phyloP scores from a whole-genome alignment of 2,797 vertebrate genomes.

The Coregonus suidteri region DNA sequence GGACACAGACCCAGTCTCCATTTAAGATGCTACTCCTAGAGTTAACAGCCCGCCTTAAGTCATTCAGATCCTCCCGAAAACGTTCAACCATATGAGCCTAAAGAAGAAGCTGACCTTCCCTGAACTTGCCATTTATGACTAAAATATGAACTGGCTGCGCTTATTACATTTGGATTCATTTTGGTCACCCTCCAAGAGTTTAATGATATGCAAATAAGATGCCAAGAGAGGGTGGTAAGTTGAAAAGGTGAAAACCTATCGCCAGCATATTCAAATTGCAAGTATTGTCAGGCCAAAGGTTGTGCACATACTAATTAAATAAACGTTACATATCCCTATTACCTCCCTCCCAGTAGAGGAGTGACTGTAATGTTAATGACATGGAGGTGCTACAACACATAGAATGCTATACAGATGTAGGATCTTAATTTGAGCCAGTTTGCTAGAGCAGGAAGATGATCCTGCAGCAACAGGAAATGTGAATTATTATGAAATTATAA shows the following conservation, averaged over 20 bases:
- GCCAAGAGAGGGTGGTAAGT: neutral
- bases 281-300: neutral
- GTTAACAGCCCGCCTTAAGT: neutral
- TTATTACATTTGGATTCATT: neutral
- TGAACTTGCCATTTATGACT: constrained; percentile 27
- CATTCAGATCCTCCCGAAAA: neutral
- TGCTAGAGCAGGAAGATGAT: too few species aligned
- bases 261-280: neutral
- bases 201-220: neutral
- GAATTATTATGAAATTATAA: too few species aligned
- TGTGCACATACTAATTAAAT: neutral
- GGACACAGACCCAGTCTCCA: neutral
- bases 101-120: constrained; percentile 21
- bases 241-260: neutral
- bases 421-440: too few species aligned
- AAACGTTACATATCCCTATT: neutral
- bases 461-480: too few species aligned
- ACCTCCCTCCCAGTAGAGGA: neutral
- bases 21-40: neutral
- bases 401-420: constrained; percentile 60
- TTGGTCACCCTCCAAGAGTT: neutral
- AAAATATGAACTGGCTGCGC: constrained; percentile 9
- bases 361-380: neutral
- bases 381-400: neutral
- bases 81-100: neutral